Base-by-base conservation (phyloP, 2,797 vertebrate species). In the Natrix natrix region DNA sequence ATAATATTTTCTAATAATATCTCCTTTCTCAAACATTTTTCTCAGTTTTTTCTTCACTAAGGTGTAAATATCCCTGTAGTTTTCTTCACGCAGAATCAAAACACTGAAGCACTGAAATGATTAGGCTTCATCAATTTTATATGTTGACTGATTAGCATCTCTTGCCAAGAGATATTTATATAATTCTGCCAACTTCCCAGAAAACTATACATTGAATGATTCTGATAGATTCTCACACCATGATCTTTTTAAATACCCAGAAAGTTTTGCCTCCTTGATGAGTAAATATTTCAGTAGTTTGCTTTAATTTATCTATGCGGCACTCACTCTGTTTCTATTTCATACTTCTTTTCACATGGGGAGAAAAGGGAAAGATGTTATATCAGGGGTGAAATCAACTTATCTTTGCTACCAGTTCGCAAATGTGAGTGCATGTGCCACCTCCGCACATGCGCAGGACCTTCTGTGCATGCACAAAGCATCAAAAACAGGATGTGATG, bases 31-130 rank as follows among this genome's bases (percentile, higher is more conserved):
- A 20, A 94, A 59, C 63, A 86, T 89, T 94, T 95, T 86, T 94
- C 94, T 93, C 89, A 93, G n/a, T 93, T 96, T 95, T 32, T 90
- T 86, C 57, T 95, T 0, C 37, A 17, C 0, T 4, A 54, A 66
- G 28, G 94, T 69, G 24, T 78, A 96, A 96, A 93, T 54, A 92
- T 4, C 91, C 83, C 26, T 60, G 86, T 95, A 96, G 96, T 96
- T 95, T 90, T 92, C 91, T 94, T 91, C 92, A 93, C 74, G 93
- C 94, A 91, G 94, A 92, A 93, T 0, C 0, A 91, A 61, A 56
- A 91, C 2, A 1, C 0, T 93, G 93, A 94, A 92, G 24, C 69
- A 86, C 14, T 0, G 93, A 95, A 86, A 26, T 90, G 90, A 61
- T 90, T 93, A 74, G 91, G 88, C 26, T 17, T 52, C 13, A 5